Percentiles rank a stretch among this genome's conserved stretches.
Conservation (phyloP, 2,888 invertebrate genomes). For the Prosopocoilus inquinatus region DNA sequence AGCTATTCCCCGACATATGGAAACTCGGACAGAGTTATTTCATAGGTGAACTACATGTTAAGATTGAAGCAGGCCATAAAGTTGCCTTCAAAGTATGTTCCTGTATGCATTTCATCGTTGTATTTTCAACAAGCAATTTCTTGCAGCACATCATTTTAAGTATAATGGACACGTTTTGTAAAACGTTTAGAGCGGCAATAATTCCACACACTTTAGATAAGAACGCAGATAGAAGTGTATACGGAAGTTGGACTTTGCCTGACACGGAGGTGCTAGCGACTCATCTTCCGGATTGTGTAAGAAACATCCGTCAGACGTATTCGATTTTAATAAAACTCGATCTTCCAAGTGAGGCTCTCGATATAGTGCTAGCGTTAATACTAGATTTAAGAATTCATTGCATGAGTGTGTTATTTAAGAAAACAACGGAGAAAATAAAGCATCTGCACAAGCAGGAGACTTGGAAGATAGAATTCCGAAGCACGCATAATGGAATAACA, state of each 20-base stretch:
- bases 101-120: background rate
- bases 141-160: slow-evolving; percentile 74
- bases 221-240: slow-evolving; percentile 45
- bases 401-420: slow-evolving; percentile 79
- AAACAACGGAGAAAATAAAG: slow-evolving; percentile 76
- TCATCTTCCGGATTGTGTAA: slow-evolving; percentile 79
- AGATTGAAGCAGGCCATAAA: slow-evolving; percentile 70
- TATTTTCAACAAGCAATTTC: slow-evolving; percentile 10
- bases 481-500: slow-evolving; percentile 83
- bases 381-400: slow-evolving; percentile 86
- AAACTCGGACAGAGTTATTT: slow-evolving; percentile 94
- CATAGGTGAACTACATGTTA: slow-evolving; percentile 78
- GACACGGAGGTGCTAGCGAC: slow-evolving; percentile 57
- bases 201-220: slow-evolving; percentile 63
- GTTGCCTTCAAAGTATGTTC: slow-evolving; percentile 70
- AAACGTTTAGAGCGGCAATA: slow-evolving; percentile 70
- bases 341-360: slow-evolving; percentile 83
- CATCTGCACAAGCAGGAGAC: slow-evolving; percentile 72
- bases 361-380: slow-evolving; percentile 79
- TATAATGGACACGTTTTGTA: slow-evolving; percentile 72
- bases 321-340: slow-evolving; percentile 79
- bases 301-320: slow-evolving; percentile 78
- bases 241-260: slow-evolving; percentile 56
- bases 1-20: slow-evolving; percentile 89
- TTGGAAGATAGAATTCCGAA: slow-evolving; percentile 83